Evolutionary conservation across 2,113 vertebrate genomes (phyloP).

Genomic region (Pica pica): DNA sequence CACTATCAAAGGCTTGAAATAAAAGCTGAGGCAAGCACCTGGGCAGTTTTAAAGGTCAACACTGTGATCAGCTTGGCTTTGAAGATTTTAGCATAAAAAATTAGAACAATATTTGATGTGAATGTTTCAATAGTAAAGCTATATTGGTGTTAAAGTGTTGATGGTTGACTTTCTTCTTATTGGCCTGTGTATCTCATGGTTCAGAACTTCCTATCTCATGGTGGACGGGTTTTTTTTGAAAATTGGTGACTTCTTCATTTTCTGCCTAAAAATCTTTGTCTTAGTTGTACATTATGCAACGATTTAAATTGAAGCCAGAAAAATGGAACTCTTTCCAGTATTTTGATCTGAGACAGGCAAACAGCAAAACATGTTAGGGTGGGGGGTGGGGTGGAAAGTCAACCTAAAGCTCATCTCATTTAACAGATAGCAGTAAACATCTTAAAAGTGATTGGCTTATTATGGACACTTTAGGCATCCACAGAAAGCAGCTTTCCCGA

Average conservation of each 20-base stretch:
- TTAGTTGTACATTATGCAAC: not conserved
- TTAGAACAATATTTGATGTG: not conserved
- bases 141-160: not conserved
- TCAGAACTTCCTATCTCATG: not conserved
- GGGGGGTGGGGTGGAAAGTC: not conserved
- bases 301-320: not conserved
- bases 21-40: not conserved
- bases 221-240: not conserved
- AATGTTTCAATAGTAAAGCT: not conserved
- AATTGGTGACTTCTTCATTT: not conserved
- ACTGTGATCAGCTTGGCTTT: not conserved
- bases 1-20: not conserved
- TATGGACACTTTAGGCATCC: not conserved
- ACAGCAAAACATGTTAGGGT: not conserved
- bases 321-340: not conserved
- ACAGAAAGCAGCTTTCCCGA: conserved; percentile 2
- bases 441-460: conserved; percentile 25
- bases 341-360: not conserved
- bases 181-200: not conserved
- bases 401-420: not conserved
- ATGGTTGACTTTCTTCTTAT: not conserved
- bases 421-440: conserved; percentile 10
- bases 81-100: not conserved
- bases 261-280: not conserved
- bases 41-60: not conserved